Conservation (phyloP, 2,888 invertebrate species). For the Hypomecis atomaria region DNA sequence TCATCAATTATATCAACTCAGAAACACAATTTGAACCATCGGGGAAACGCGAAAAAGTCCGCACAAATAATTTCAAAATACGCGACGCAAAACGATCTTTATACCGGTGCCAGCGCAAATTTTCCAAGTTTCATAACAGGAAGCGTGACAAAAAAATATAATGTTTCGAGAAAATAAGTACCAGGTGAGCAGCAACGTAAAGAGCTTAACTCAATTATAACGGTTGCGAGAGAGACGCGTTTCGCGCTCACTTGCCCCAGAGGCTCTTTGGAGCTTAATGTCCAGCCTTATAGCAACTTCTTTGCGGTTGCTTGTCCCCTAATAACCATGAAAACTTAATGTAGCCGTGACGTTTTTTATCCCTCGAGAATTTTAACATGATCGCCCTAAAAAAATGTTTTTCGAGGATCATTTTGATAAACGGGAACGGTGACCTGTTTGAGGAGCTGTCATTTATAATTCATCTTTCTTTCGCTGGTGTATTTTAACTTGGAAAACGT, state of each 20-base stretch:
- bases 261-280: constrained; percentile 55
- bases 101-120: constrained; percentile 1
- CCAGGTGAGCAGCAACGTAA: constrained; percentile 56
- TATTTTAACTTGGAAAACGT: constrained; percentile 11
- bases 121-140: constrained; percentile 24
- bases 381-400: constrained; percentile 23
- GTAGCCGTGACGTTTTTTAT: constrained; percentile 28
- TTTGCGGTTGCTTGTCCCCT: constrained; percentile 41
- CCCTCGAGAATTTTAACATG: constrained; percentile 28
- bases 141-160: constrained; percentile 28
- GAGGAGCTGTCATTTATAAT: constrained; percentile 23
- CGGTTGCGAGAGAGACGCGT: constrained; percentile 52
- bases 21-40: constrained; percentile 4
- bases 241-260: constrained; percentile 55
- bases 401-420: constrained; percentile 26
- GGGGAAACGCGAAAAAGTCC: constrained; percentile 9
- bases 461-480: constrained; percentile 18
- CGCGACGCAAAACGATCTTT: constrained; percentile 8
- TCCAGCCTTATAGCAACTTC: constrained; percentile 43
- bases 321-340: constrained; percentile 45
- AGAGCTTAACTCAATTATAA: constrained; percentile 68
- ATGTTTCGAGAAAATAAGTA: constrained; percentile 32
- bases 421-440: constrained; percentile 29
- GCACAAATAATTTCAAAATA: constrained; percentile 12
- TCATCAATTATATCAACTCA: not conserved